Conservation (phyloP, 2,797 vertebrate species). For the Enteromius afrohamiltoni region DNA sequence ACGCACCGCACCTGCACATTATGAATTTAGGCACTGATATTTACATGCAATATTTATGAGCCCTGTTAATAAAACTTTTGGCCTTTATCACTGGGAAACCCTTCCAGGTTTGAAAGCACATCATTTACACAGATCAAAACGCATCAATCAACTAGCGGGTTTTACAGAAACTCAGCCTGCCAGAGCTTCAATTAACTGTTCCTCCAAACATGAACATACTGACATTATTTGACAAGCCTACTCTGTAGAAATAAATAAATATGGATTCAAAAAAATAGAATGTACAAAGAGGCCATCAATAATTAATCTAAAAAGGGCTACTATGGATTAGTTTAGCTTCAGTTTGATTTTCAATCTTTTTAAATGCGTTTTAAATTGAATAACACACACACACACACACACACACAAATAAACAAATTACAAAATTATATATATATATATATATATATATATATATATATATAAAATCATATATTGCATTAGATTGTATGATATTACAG, state of each 20-base stretch:
- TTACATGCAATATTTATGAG: constrained; percentile 48
- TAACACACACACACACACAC: not conserved
- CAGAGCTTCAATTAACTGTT: not conserved
- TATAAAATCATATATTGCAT: not conserved
- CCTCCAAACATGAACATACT: not conserved
- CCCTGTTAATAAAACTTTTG: constrained; percentile 37
- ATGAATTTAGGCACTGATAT: constrained; percentile 41
- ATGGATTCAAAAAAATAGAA: not conserved
- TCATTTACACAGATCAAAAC: constrained; percentile 16
- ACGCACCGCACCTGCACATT: constrained; percentile 34
- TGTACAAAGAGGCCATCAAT: not conserved
- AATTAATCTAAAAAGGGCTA: not conserved
- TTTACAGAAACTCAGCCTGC: not conserved
- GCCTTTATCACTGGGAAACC: not conserved
- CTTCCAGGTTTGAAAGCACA: constrained; percentile 20
- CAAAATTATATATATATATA: not conserved
- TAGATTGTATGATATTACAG: too few relatives aligned
- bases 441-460: too few relatives aligned
- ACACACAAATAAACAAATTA: not conserved
- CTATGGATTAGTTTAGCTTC: not conserved
- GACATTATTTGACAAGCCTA: not conserved
- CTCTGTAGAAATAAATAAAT: not conserved
- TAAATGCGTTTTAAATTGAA: not conserved
- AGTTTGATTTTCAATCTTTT: not conserved
- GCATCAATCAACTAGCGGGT: not conserved